Conservation (phyloP, 92 coral and sea anemone genomes). For the Phenganax marumi region DNA sequence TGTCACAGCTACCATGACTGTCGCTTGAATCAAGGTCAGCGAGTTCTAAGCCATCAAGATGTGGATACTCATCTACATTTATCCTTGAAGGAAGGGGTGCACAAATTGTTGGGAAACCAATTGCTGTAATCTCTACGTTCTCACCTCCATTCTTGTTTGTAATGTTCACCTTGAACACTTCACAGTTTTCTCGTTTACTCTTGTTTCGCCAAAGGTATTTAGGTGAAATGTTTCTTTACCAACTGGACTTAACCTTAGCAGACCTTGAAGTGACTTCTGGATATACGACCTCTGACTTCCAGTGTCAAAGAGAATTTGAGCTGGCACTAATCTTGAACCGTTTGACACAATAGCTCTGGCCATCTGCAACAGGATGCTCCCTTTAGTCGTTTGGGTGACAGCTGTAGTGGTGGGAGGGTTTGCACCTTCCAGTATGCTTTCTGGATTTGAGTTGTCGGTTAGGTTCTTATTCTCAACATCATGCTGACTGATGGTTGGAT, state of each 20-base stretch:
- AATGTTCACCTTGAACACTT: slow-evolving; percentile 6
- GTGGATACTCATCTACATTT: not conserved
- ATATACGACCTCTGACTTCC: not conserved
- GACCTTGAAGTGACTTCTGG: slow-evolving; percentile 9
- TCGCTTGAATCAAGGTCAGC: not conserved
- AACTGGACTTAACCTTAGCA: not conserved
- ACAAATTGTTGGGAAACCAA: slow-evolving; percentile 25
- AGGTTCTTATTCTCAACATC: not conserved
- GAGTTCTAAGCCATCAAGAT: not conserved
- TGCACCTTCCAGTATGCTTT: not conserved
- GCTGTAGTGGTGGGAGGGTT: slow-evolving; percentile 11
- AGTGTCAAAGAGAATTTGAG: not conserved
- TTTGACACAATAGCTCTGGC: slow-evolving; percentile 30
- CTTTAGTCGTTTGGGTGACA: slow-evolving; percentile 9
- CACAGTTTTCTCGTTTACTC: slow-evolving; percentile 9
- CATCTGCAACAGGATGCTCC: slow-evolving; percentile 26
- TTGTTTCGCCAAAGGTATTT: slow-evolving; percentile 9
- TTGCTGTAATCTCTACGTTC: not conserved
- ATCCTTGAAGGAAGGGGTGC: slow-evolving; percentile 3
- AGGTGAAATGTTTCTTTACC: not conserved
- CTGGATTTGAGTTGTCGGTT: not conserved
- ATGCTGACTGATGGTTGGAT: not conserved
- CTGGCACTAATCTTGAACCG: slow-evolving; percentile 24
- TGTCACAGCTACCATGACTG: not conserved
- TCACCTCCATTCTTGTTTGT: slow-evolving; percentile 18